A percentile compares a stretch with the other conserved stretches of the same genome.
Evolutionary conservation across 2,888 invertebrate genomes (phyloP).

Genomic region (Nomada lathburiana): DNA sequence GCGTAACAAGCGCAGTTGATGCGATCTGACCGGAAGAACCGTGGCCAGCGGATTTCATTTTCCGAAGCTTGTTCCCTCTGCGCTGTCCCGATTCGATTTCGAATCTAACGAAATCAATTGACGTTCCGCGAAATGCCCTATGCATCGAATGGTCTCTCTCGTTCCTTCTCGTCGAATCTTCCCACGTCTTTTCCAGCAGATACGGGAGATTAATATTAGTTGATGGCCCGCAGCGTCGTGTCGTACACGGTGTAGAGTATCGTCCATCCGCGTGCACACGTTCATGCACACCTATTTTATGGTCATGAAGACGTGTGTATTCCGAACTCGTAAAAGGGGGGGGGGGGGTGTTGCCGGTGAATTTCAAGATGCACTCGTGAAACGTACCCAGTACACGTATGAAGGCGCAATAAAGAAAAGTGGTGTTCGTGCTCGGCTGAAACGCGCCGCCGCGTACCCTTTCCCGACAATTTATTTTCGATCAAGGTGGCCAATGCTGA

Average conservation of each 20-base stretch:
- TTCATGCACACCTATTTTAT: constrained; percentile 52
- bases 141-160: not conserved
- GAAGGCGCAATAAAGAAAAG: constrained; percentile 76
- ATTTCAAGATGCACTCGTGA: constrained; percentile 61
- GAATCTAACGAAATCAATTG: constrained; percentile 20
- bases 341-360: constrained; percentile 61
- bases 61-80: constrained; percentile 23
- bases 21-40: constrained; percentile 52
- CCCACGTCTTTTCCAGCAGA: no score
- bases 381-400: constrained; percentile 70
- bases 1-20: constrained; percentile 59
- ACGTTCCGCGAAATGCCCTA: not conserved
- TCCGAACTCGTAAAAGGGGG: constrained; percentile 49
- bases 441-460: constrained; percentile 49
- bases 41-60: constrained; percentile 54
- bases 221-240: not conserved
- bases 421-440: constrained; percentile 70
- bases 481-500: constrained; percentile 72
- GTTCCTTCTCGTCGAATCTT: not conserved
- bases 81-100: constrained; percentile 10
- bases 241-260: constrained; percentile 3
- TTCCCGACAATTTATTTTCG: constrained; percentile 70
- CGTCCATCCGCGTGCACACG: constrained; percentile 22
- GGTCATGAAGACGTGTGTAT: constrained; percentile 61
- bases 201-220: constrained; percentile 1